These are phyloP conservation scores for Craniophora ligustri DNA, from an alignment of 2,888 invertebrate genomes.

Conservation along the genomic window DNA sequence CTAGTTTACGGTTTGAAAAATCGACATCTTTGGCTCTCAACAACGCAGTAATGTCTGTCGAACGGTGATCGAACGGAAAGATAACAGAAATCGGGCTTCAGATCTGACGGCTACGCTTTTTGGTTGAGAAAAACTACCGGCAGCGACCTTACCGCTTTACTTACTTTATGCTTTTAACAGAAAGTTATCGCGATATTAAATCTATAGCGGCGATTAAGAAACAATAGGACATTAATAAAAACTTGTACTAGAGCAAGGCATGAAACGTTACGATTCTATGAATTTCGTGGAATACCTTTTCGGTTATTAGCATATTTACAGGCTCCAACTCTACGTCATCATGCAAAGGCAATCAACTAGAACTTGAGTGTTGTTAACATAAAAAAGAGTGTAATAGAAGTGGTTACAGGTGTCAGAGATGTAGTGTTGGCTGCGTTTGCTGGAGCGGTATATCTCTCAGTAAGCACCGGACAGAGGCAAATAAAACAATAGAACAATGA, in stretches of 20 bases:
- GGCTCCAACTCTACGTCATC: conserved; percentile 20
- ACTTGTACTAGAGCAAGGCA: conserved; percentile 75
- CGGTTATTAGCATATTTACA: conserved; percentile 35
- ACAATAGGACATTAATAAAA: conserved; percentile 86
- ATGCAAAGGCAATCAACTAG: conserved; percentile 42
- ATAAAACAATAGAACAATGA: conserved; percentile 80
- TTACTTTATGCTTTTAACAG: conserved; percentile 79
- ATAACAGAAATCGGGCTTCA: conserved; percentile 75
- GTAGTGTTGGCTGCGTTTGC: conserved; percentile 43
- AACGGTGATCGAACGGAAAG: conserved; percentile 75
- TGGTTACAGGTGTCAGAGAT: conserved; percentile 66
- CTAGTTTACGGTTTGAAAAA: conserved; percentile 73
- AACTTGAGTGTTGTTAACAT: conserved; percentile 31
- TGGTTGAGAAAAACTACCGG: conserved; percentile 72
- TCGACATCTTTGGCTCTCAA: conserved; percentile 68
- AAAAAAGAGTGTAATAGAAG: conserved; percentile 55
- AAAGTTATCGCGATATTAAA: conserved; percentile 82
- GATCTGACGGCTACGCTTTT: conserved; percentile 77
- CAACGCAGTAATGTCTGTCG: conserved; percentile 70
- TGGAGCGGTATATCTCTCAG: conserved; percentile 71
- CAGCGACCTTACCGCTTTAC: conserved; percentile 73
- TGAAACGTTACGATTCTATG: conserved; percentile 77
- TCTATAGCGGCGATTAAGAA: conserved; percentile 81
- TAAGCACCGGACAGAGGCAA: conserved; percentile 71
- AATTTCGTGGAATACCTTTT: conserved; percentile 53